Evolutionary conservation across 1,140 invertebrate genomes (phyloP), one percentile per base, ranked within the genome.

Genomic region (Luehdorfia chinensis): DNA sequence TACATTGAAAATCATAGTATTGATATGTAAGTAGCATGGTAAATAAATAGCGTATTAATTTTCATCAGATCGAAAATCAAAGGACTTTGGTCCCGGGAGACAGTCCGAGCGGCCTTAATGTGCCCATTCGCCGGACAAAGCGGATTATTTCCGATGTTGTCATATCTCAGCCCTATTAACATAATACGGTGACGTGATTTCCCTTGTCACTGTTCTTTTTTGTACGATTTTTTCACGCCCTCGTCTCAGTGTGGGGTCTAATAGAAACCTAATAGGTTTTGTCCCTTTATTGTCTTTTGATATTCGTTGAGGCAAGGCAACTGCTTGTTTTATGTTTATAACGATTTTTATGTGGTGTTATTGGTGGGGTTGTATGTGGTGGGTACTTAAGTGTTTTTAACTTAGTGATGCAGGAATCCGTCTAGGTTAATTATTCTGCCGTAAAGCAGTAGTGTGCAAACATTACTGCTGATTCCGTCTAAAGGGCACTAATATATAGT

Each of bases 11-110:
- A n/a, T n/a, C n/a, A n/a, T n/a, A n/a, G n/a, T n/a, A n/a, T n/a
- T n/a, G n/a, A n/a, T n/a, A n/a, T n/a, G n/a, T n/a, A n/a, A n/a
- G n/a, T n/a, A n/a, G n/a, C n/a, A n/a, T n/a, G n/a, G n/a, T n/a
- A n/a, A n/a, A n/a, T n/a, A n/a, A 34, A 50, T 46, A 51, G 45
- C 58, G 65, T 75, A 75, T 80, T 79, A 76, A 81, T 84, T 77
- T 77, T 55, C 68, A 72, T 79, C 75, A 72, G 71, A 81, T 80
- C 68, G 55, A 46, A 72, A 83, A 81, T 83, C 80, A 84, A 84
- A 85, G 75, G 67, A 52, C 47, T 50, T 33, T 21, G 50, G 74
- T 75, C 73, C 80, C 43, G 31, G 39, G n/a, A n/a, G n/a, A n/a
- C n/a, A 54, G 71, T 73, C 70, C 65, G 18, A 23, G 44, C 59